Conservation (phyloP, 2,888 invertebrate genomes). For the Quadriops clusia region DNA sequence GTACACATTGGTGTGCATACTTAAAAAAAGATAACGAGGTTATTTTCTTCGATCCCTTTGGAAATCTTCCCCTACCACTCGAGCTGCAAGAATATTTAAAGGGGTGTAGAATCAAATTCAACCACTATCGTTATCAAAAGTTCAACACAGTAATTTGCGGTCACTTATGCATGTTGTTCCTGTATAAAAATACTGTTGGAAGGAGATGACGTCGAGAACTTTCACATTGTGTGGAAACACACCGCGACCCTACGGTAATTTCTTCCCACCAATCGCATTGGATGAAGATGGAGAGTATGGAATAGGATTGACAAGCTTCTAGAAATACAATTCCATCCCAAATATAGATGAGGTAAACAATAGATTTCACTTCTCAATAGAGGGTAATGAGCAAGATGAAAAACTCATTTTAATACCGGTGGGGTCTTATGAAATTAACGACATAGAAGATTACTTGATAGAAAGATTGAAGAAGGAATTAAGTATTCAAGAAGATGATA, state of each 20-base stretch:
- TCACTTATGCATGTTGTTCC: conserved; percentile 24
- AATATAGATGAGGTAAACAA: conserved; percentile 27
- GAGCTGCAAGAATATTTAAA: conserved; percentile 24
- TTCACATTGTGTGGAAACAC: conserved; percentile 21
- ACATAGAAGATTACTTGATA: conserved; percentile 22
- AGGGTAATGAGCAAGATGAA: conserved; percentile 7
- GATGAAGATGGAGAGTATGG: conserved; percentile 18
- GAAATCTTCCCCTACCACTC: conserved; percentile 23
- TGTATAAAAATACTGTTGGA: conserved; percentile 15
- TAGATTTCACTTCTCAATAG: conserved; percentile 23
- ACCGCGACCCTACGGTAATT: conserved; percentile 18
- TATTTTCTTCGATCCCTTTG: conserved; percentile 28
- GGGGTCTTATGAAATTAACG: conserved; percentile 26
- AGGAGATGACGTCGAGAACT: conserved; percentile 19
- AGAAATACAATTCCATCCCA: conserved; percentile 26
- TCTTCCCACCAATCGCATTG: conserved; percentile 22
- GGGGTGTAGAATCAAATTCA: no score
- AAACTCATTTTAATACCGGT: conserved; percentile 20
- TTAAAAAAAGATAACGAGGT: conserved; percentile 20
- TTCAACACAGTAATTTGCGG: conserved; percentile 23
- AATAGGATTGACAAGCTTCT: conserved; percentile 24
- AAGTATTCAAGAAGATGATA: not conserved
- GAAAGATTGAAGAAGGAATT: conserved; percentile 4
- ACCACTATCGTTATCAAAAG: conserved; percentile 22
- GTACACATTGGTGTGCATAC: conserved; percentile 28